Base-by-base conservation (phyloP, 2,797 vertebrate species). In the Craterocephalus amniculus region DNA sequence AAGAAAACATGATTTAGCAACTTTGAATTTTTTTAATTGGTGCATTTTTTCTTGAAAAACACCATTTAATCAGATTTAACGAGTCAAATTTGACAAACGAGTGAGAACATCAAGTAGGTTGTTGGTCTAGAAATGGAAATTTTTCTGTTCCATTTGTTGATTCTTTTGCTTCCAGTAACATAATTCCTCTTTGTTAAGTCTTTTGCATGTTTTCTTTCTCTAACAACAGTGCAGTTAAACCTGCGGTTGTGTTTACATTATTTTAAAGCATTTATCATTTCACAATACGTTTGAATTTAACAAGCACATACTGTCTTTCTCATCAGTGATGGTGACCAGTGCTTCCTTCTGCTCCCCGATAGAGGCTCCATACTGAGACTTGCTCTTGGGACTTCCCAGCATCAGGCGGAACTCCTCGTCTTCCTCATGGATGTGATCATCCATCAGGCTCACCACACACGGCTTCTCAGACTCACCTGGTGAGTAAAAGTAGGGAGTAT, bases 391-490 rank as follows among this genome's bases (percentile, higher is more conserved):
- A 2, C 81, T 87, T 62, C 95, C 95, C 81, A 96, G 91, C 62
- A 96, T 83, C 64, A 96, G 80, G n/a, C 94, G 93, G 60, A 96
- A 94, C 80, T 96, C 95, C 78, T 97, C 94, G 2, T 96, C 92
- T n/a, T 96, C 95, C 61, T 97, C 96, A 29, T 96, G 94, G 74
- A 93, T 34, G 0, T 88, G 84, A 87, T 96, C 95, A 27, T 97
- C 94, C 70, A 94, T 89, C 80, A 97, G 87, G 63, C 78, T 91
- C 11, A 96, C 94, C n/a, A 94, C 80, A 66, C 95, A 96, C 0
- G 90, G 87, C 83, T 96, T 97, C 85, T 97, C 95, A 26, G 84
- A 94, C 74, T 97, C 95, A 64, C 96, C 96, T 96, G 67, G 13
- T 16, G 16, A 32, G 35, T 43, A 27, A 59, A 75, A 6, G 6